Percentiles rank a stretch among this genome's conserved stretches.
These are phyloP conservation scores for Epizoanthus illoricatus DNA, from an alignment of 92 coral and sea anemone species.

Conservation along the genomic window DNA sequence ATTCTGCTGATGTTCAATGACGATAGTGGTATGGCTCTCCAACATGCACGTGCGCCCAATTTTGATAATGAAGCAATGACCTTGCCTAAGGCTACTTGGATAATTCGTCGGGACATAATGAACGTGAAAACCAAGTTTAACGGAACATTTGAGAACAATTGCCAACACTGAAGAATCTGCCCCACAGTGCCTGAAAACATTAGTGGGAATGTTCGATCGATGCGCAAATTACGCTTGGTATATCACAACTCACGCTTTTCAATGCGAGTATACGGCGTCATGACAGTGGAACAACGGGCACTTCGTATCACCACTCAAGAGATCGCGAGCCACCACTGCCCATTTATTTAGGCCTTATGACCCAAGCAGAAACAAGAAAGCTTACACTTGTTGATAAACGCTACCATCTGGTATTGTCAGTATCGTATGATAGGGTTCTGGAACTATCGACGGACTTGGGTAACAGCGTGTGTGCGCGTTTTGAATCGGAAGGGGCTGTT, in stretches of 20 bases:
- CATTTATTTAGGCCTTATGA: no score
- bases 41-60: not conserved
- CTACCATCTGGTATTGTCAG: no score
- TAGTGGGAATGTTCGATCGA: no score
- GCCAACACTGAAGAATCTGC: slow-evolving; percentile 23
- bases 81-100: slow-evolving; percentile 6
- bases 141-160: slow-evolving; percentile 26
- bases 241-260: slow-evolving; percentile 59
- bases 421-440: no score
- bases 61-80: slow-evolving; percentile 24
- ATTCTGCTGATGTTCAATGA: no score
- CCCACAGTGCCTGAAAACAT: slow-evolving; percentile 23
- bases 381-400: no score
- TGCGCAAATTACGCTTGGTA: slow-evolving; percentile 58
- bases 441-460: slow-evolving; percentile 11
- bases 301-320: not conserved
- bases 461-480: slow-evolving; percentile 1
- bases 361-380: no score
- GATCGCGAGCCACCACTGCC: no score
- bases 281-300: slow-evolving; percentile 16
- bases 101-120: slow-evolving; percentile 21
- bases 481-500: no score
- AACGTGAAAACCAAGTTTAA: slow-evolving; percentile 23
- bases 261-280: slow-evolving; percentile 57
- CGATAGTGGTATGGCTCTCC: slow-evolving; percentile 18